Percentiles rank a stretch among this genome's conserved stretches.
phyloP scores from a whole-genome alignment of 2,797 vertebrate genomes.

The Eospalax fontanierii region DNA sequence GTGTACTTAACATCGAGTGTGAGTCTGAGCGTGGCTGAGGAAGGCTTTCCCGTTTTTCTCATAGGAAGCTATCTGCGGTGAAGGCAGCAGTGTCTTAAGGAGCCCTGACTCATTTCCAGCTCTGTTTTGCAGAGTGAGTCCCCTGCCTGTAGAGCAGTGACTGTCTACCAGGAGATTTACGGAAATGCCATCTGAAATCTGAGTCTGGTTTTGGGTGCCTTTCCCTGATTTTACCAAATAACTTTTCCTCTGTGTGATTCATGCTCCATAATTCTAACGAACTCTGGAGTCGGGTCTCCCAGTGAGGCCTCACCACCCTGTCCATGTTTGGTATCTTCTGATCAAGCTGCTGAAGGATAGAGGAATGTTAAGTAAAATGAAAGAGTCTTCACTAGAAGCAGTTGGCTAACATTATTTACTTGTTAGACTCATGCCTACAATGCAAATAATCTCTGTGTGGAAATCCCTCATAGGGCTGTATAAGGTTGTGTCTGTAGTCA shows the following conservation, averaged over 20 bases:
- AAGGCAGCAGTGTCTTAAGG: background rate
- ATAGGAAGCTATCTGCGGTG: background rate
- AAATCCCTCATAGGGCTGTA: background rate
- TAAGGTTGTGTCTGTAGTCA: background rate
- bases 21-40: background rate
- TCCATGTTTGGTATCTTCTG: background rate
- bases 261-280: background rate
- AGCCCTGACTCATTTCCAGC: background rate
- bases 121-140: background rate
- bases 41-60: background rate
- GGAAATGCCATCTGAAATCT: background rate
- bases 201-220: background rate
- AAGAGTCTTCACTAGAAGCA: background rate
- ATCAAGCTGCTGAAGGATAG: background rate
- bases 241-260: background rate
- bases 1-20: constrained; percentile 2
- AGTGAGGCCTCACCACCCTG: background rate
- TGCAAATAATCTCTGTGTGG: background rate
- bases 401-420: background rate
- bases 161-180: background rate
- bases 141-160: background rate
- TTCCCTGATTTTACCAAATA: background rate
- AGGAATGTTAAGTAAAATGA: background rate
- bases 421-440: background rate
- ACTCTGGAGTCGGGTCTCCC: background rate